A percentile compares a stretch with the other conserved stretches of the same genome.
Evolutionary conservation across 2,113 vertebrate genomes (phyloP).

Genomic region (Carollia perspicillata): DNA sequence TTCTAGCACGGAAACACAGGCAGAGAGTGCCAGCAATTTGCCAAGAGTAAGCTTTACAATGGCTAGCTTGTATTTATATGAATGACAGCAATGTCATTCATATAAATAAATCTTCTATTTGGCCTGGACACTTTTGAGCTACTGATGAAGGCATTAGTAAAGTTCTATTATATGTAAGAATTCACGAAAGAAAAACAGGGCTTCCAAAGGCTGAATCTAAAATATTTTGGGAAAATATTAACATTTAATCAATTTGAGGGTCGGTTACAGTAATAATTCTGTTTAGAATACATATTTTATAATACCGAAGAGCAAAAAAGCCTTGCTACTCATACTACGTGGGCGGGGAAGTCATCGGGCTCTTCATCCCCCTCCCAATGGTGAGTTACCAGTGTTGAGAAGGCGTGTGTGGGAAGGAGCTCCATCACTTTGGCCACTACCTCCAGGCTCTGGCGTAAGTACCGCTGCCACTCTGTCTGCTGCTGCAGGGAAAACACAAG

Average conservation of each 20-base stretch:
- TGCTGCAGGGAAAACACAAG: constrained; percentile 83
- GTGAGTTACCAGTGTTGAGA: constrained; percentile 91
- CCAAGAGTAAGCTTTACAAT: background rate
- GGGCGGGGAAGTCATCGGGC: background rate
- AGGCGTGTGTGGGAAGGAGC: constrained; percentile 95
- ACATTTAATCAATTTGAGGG: background rate
- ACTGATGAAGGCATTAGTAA: background rate
- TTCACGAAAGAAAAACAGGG: background rate
- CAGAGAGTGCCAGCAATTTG: background rate
- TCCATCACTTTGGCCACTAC: constrained; percentile 99
- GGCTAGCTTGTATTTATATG: background rate
- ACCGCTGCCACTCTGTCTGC: constrained; percentile 98
- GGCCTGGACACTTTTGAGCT: background rate
- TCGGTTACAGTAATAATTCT: background rate
- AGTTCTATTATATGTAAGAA: background rate
- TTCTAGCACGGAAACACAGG: background rate
- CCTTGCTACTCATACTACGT: background rate
- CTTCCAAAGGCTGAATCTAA: background rate
- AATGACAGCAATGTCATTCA: background rate
- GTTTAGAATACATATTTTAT: background rate
- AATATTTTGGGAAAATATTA: background rate
- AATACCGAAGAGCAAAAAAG: background rate
- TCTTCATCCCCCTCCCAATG: background rate
- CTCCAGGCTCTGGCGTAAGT: constrained; percentile 98
- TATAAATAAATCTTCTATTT: background rate